Percentiles rank a stretch among this genome's conserved stretches.
Evolutionary conservation across 2,797 vertebrate species (phyloP).

Genomic region (Pseudopleuronectes americanus): DNA sequence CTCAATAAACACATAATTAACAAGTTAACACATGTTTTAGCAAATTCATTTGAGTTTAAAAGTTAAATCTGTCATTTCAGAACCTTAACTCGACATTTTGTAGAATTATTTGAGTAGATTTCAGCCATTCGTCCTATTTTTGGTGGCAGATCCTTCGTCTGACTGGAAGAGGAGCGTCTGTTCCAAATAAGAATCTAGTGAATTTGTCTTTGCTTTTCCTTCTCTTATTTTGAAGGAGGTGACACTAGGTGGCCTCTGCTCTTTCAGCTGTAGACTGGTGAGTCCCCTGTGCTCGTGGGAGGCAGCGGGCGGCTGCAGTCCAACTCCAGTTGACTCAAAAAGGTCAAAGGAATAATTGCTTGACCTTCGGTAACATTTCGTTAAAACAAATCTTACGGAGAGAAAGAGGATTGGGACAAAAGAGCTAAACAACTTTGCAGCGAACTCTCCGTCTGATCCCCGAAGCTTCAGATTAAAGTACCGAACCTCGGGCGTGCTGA

Average conservation of each 20-base stretch:
- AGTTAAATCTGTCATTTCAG: too few species aligned
- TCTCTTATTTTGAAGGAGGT: background rate
- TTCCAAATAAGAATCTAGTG: too few species aligned
- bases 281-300: constrained; percentile 32
- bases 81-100: too few species aligned
- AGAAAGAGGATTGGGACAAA: constrained; percentile 15
- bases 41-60: too few species aligned
- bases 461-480: constrained; percentile 25
- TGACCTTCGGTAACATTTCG: constrained; percentile 50
- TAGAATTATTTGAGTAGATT: too few species aligned
- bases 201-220: background rate
- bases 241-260: background rate
- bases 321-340: constrained; percentile 31
- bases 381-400: constrained; percentile 31
- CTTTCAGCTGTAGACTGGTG: background rate
- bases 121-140: too few species aligned
- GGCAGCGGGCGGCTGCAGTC: constrained; percentile 2
- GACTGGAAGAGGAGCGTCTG: too few species aligned
- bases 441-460: constrained; percentile 17
- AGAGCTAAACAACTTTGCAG: constrained; percentile 33
- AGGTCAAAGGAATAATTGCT: constrained; percentile 66
- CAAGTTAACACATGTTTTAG: too few species aligned
- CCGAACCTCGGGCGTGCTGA: constrained; percentile 23
- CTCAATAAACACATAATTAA: too few species aligned
- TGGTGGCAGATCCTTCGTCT: too few species aligned